These are phyloP conservation scores for Chaetops frenatus DNA, from an alignment of 2,113 vertebrate species.

Conservation along the genomic window DNA sequence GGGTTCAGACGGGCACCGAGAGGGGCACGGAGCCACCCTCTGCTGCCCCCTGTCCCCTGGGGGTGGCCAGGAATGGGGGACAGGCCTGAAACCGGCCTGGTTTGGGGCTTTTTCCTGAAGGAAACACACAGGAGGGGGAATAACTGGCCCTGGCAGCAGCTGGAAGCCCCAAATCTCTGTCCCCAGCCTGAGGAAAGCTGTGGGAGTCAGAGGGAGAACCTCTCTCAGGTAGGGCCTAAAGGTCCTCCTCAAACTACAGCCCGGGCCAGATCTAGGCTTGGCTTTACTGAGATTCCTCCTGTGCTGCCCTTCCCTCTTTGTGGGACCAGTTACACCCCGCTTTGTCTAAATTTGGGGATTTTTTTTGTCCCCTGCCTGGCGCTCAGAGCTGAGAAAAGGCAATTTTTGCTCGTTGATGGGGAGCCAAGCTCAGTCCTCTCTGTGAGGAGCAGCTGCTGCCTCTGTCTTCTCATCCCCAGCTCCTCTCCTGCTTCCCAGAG, in stretches of 20 bases:
- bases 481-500: background rate
- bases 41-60: background rate
- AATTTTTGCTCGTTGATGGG: background rate
- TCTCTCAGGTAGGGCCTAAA: background rate
- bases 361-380: background rate
- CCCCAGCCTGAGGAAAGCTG: background rate
- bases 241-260: background rate
- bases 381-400: background rate
- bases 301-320: background rate
- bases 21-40: fast-evolving
- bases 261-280: fast-evolving
- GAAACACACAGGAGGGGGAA: background rate
- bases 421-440: background rate
- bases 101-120: background rate
- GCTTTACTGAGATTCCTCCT: fast-evolving
- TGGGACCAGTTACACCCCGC: fast-evolving
- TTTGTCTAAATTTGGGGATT: background rate
- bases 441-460: background rate
- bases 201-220: background rate
- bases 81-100: background rate
- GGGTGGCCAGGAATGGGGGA: background rate
- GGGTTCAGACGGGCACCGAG: fast-evolving
- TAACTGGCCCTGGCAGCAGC: background rate
- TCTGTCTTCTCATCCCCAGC: background rate
- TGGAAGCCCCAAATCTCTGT: background rate